Evolutionary conservation across 2,888 invertebrate genomes (phyloP).

Genomic region (Pristionchus maxplancki): DNA sequence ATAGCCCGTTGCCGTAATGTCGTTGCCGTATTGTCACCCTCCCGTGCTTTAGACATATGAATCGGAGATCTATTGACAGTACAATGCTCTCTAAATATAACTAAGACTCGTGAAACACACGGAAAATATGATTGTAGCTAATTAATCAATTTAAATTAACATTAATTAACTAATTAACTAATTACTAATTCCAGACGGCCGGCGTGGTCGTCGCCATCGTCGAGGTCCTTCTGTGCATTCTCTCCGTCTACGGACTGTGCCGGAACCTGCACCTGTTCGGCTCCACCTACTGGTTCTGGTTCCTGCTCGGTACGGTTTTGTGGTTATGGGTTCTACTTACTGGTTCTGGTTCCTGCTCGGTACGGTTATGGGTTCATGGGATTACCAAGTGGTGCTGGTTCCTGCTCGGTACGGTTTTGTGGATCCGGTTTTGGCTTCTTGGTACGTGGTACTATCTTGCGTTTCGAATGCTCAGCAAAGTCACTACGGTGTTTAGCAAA

Average conservation of each 20-base stretch:
- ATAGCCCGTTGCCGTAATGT: no score
- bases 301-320: slow-evolving; percentile 67
- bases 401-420: slow-evolving; percentile 64
- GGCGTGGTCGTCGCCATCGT: slow-evolving; percentile 75
- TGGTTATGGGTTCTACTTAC: not conserved
- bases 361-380: not conserved
- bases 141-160: not conserved
- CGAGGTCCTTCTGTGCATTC: slow-evolving; percentile 74
- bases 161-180: not conserved
- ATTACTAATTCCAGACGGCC: slow-evolving; percentile 66
- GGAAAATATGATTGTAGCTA: no score
- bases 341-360: not conserved
- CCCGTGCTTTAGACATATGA: no score
- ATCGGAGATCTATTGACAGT: no score
- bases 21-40: no score
- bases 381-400: slow-evolving; percentile 76
- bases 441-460: no score
- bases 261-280: slow-evolving; percentile 75
- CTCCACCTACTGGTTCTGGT: slow-evolving; percentile 74
- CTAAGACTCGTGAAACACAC: no score
- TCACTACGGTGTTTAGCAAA: no score
- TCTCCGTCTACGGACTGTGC: slow-evolving; percentile 75
- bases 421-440: not conserved
- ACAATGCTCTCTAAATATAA: no score
- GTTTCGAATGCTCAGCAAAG: no score